Base-by-base conservation (phyloP, 2,113 vertebrate species). In the Hydrolagus affinis region DNA sequence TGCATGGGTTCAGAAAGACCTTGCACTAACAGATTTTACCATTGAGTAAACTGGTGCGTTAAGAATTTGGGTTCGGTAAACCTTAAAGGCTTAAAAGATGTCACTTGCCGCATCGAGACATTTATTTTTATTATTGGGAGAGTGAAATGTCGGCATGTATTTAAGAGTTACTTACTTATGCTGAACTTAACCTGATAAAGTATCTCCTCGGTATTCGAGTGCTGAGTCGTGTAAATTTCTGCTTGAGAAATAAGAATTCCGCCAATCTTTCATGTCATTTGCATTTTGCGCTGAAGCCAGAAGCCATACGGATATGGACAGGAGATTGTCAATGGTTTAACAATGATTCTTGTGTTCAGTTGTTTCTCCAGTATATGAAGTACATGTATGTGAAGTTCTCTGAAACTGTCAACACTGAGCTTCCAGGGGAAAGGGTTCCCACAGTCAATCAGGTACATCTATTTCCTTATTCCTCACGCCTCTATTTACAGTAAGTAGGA, bases 341-440 rank as follows among this genome's bases (percentile, higher is more conserved):
- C 6, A 11, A 12, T 77, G 56, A 25, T 73, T 25, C 69, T 87
- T 87, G 12, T 87, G n/a, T 89, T 57, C 87, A 99, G 98, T 91
- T 97, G 0, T 95, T 99, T 89, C 95, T 99, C 11, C 93, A 91
- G 87, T 99, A 98, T 89, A 91, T 99, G 11, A 93, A 95, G 86
- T 99, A 95, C 89, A 92, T 99, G 78, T 96, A 96, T 87, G 86
- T 96, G 74, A 96, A 94, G 86, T 96, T 92, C 88, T 95, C 92
- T 87, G 92, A 95, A 85, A 94, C 94, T 69, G 87, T 90, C 21
- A 87, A 90, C 69, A 88, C 90, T 85, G 88, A 92, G 85, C 92
- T 90, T 85, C 91, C 94, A 0, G 91, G 93, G 85, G 72, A 86
- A 8, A 89, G 89, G 85, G 92, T 90, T 85, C 95, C 96, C 85